phyloP scores from a whole-genome alignment of 2,888 invertebrate species.

The Ommatoiulus sabulosus region DNA sequence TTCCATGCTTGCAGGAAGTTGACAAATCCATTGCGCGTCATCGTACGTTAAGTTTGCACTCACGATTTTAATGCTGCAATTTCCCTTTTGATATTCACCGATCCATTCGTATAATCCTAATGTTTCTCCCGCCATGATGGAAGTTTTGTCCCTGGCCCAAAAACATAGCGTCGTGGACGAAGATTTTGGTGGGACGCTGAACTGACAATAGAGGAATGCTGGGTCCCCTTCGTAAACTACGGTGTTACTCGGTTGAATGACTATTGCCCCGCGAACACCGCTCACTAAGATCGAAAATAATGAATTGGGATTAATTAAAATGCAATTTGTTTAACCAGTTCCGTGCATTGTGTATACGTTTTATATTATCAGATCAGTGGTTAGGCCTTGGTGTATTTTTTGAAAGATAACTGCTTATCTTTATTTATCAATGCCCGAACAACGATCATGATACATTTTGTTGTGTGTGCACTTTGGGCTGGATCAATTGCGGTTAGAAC shows the following conservation, averaged over 20 bases:
- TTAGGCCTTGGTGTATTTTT: not conserved
- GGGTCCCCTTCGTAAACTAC: not conserved
- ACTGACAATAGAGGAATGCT: not conserved
- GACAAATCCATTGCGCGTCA: conserved; percentile 52
- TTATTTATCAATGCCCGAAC: not conserved
- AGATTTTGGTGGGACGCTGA: not conserved
- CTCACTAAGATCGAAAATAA: not conserved
- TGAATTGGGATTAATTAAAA: not conserved
- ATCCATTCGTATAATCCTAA: conserved; percentile 41
- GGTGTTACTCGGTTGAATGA: conserved; percentile 52
- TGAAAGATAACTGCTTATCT: not conserved
- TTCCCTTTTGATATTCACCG: conserved; percentile 7
- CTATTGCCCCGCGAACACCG: conserved; percentile 19
- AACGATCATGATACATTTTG: no score
- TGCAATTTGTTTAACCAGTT: not conserved
- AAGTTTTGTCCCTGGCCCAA: conserved; percentile 7
- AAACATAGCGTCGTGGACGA: not conserved
- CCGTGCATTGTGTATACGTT: not conserved
- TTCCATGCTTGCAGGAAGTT: conserved; percentile 20
- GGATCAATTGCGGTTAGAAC: no score
- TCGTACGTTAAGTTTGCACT: not conserved
- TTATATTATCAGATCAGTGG: not conserved
- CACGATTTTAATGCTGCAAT: conserved; percentile 18
- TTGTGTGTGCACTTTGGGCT: no score
- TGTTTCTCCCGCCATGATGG: not conserved